Base-by-base conservation (phyloP, 2,113 vertebrate genomes). In the Aplodontia rufa region DNA sequence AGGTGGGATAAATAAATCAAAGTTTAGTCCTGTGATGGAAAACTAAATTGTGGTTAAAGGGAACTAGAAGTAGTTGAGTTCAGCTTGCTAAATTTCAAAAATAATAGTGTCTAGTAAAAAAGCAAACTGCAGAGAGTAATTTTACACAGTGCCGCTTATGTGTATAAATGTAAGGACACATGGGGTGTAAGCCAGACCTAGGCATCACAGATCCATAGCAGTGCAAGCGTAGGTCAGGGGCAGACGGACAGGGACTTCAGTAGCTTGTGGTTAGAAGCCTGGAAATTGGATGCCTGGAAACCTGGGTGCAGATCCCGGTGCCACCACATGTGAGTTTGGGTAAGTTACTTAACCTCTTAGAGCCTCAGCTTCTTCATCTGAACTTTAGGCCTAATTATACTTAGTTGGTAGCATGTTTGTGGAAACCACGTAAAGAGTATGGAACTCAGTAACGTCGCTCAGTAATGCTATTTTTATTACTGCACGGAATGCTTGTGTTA, bases 121-220 rank as follows among this genome's bases (percentile, higher is more conserved):
- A 19, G 9, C 40, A 81, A 78, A 11, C 37, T 71, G 76, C 9
- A 66, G 24, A 37, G 55, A 35, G 47, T 26, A 42, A 35, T 42
- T 30, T 3, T 35, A 69, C 51, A 4, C 7, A 9, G 26, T 32
- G 9, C 26, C 4, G 8, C 5, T 40, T 19, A 24, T 62, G 22
- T 47, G 0, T 40, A 1, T 30, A 30, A 24, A 6, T 20, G 47
- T 66, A 20, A 20, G 28, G 14, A 64, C 30, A 20, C 68, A 11
- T 28, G 58, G 35, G 40, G 0, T n/a, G 30, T 49, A 6, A 30
- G 6, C 17, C 37, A 8, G 68, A 2, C 14, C 28, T 1, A 0
- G 10, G 3, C 42, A 1, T 2, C n/a, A 47, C 10, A 42, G 35
- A 2, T 51, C 0, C 4, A 0, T 0, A 4, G 47, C 16, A 10